Percentiles rank a stretch among this genome's conserved stretches.
phyloP scores from a whole-genome alignment of 53 echinoderm and acorn worm species.

The Holothuria leucospilota region DNA sequence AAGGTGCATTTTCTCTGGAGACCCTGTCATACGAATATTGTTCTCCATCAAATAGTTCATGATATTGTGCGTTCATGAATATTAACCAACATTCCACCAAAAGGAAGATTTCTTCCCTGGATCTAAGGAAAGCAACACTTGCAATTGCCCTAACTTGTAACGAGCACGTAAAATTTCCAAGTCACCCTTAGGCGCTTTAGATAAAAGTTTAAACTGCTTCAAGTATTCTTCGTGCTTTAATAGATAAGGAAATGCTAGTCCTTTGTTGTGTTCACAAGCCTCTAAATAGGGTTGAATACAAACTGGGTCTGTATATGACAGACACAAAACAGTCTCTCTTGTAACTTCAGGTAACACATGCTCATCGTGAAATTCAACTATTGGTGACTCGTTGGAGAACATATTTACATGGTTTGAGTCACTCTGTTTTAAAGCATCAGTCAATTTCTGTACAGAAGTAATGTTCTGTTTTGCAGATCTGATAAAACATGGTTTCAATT shows the following conservation, averaged over 20 bases:
- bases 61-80: background rate
- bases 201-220: background rate
- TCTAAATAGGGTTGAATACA: background rate
- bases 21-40: background rate
- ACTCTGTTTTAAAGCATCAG: conserved; percentile 2
- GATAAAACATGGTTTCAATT: conserved; percentile 48
- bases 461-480: conserved; percentile 23
- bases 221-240: background rate
- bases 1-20: background rate
- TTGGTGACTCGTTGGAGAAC: background rate
- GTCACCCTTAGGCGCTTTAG: background rate
- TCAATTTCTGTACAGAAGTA: conserved; percentile 28
- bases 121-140: conserved; percentile 22
- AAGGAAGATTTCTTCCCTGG: background rate
- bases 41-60: background rate
- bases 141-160: conserved; percentile 17
- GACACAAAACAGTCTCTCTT: background rate
- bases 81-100: conserved; percentile 17
- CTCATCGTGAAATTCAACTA: conserved; percentile 24
- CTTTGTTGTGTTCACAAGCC: background rate
- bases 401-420: background rate
- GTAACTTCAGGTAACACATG: conserved; percentile 6
- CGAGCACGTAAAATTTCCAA: conserved; percentile 3
- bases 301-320: background rate
- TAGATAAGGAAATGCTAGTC: background rate